Evolutionary conservation across 2,113 vertebrate genomes (phyloP).

Genomic region (Sinocyclocheilus maitianheensis): DNA sequence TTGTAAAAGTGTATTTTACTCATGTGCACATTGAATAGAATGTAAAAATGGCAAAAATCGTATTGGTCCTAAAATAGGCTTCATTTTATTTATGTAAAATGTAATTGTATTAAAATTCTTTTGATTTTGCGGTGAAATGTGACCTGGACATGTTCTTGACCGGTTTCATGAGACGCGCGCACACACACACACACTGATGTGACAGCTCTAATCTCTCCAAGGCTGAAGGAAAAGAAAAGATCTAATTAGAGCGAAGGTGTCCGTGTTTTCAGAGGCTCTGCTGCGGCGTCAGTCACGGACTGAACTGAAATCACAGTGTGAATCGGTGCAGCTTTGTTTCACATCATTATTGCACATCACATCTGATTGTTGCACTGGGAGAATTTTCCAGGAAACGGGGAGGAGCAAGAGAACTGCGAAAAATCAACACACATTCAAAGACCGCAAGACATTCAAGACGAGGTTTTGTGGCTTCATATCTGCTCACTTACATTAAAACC

Average conservation of each 20-base stretch:
- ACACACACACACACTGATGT: slow-evolving; percentile 52
- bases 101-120: not conserved
- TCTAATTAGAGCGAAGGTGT: not conserved
- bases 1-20: too few relatives aligned
- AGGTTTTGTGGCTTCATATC: not conserved
- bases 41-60: too few relatives aligned
- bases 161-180: not conserved
- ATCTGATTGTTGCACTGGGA: slow-evolving; percentile 59
- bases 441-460: not conserved
- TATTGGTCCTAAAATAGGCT: too few relatives aligned
- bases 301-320: slow-evolving; percentile 76
- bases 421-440: slow-evolving; percentile 6
- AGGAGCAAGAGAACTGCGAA: not conserved
- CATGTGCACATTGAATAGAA: too few relatives aligned
- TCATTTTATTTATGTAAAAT: not conserved
- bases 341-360: slow-evolving; percentile 68
- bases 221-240: slow-evolving; percentile 36
- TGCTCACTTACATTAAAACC: not conserved
- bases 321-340: slow-evolving; percentile 65
- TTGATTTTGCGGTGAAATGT: not conserved
- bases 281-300: not conserved
- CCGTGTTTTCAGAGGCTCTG: not conserved
- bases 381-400: slow-evolving; percentile 61
- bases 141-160: not conserved
- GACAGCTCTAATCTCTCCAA: slow-evolving; percentile 54